Evolutionary conservation across 2,113 vertebrate genomes (phyloP).

Genomic region (Onychostruthus taczanowskii): DNA sequence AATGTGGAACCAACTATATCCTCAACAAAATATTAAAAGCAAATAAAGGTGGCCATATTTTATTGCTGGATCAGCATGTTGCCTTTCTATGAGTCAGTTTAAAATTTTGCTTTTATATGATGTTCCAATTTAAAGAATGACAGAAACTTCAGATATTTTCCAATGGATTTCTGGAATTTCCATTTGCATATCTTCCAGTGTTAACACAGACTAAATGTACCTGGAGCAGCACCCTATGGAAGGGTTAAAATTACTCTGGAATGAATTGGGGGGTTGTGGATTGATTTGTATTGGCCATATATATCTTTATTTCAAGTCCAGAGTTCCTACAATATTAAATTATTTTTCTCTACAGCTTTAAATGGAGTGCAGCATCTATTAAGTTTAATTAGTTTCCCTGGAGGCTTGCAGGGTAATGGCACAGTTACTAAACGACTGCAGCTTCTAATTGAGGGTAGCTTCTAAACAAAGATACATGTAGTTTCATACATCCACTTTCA

Average conservation of each 20-base stretch:
- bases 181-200: neutral
- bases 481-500: neutral
- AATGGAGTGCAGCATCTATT: neutral
- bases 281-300: neutral
- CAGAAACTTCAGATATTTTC: neutral
- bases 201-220: neutral
- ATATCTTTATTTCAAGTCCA: neutral
- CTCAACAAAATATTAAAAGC: neutral
- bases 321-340: neutral
- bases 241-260: neutral
- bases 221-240: neutral
- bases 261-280: neutral
- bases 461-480: neutral
- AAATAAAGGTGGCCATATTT: neutral
- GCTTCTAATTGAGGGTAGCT: neutral
- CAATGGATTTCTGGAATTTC: neutral
- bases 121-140: neutral
- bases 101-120: neutral
- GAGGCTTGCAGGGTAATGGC: neutral
- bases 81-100: neutral
- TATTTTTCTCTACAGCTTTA: slow-evolving; percentile 17
- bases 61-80: neutral
- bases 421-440: neutral
- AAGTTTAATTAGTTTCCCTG: slow-evolving; percentile 12
- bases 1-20: neutral